Percentiles rank a stretch among this genome's conserved stretches.
Evolutionary conservation across 1,140 invertebrate genomes (phyloP).

Genomic region (Pachypsylla venusta): DNA sequence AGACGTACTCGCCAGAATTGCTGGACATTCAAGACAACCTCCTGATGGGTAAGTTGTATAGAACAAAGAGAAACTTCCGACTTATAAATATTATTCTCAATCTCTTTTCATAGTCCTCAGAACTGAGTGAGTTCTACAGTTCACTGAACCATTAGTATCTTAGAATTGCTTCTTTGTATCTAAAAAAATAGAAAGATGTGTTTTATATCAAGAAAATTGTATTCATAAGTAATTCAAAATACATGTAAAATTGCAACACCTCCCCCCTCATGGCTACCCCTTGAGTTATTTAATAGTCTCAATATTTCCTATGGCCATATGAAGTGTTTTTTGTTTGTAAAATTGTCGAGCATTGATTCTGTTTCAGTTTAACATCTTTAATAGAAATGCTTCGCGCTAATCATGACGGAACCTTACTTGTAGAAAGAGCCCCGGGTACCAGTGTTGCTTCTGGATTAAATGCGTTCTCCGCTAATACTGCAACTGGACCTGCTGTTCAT

Average conservation of each 20-base stretch:
- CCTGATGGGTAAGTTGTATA: conserved; percentile 51
- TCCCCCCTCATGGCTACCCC: too few relatives aligned
- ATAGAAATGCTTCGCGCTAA: conserved; percentile 59
- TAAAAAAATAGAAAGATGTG: too few relatives aligned
- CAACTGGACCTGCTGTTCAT: conserved; percentile 62
- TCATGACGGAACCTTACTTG: conserved; percentile 48
- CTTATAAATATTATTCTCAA: too few relatives aligned
- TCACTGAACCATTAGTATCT: neutral
- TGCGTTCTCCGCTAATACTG: neutral
- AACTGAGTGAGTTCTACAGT: too few relatives aligned
- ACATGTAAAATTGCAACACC: too few relatives aligned
- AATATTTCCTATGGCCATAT: too few relatives aligned
- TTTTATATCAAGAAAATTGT: too few relatives aligned
- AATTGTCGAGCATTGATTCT: conserved; percentile 1
- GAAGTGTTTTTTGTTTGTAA: too few relatives aligned
- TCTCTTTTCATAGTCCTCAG: too few relatives aligned
- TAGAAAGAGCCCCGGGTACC: conserved; percentile 46
- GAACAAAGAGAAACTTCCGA: too few relatives aligned
- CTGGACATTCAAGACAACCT: conserved; percentile 51
- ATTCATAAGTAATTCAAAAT: too few relatives aligned
- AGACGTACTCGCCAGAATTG: conserved; percentile 58
- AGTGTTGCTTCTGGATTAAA: neutral
- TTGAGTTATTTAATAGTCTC: too few relatives aligned
- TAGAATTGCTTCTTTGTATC: neutral
- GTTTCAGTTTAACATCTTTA: conserved; percentile 44